phyloP scores from a whole-genome alignment of 2,113 vertebrate genomes.

The Lamprologus tigripictilis region DNA sequence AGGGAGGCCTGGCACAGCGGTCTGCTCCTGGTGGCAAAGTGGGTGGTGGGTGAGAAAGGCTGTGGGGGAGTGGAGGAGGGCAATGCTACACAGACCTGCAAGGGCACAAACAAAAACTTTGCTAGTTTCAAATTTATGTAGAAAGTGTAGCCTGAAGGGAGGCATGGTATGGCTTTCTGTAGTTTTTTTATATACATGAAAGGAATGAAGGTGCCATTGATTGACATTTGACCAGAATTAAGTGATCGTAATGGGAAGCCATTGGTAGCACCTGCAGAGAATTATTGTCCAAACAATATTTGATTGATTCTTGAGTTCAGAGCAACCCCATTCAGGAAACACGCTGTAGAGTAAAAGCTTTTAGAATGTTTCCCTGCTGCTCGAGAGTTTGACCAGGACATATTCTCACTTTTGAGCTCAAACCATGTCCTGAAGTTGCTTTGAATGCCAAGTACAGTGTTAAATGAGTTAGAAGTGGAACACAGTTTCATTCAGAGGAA shows the following conservation, averaged over 20 bases:
- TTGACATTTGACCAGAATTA: constrained; percentile 18
- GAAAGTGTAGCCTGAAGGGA: constrained; percentile 4
- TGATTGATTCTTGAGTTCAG: neutral
- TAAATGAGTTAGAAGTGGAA: neutral
- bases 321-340: neutral
- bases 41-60: neutral
- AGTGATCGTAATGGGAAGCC: neutral
- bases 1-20: constrained; percentile 63
- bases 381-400: neutral
- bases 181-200: neutral
- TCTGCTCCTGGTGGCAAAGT: constrained; percentile 31
- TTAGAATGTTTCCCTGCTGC: neutral
- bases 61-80: neutral
- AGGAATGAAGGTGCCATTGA: neutral
- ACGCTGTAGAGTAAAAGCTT: neutral
- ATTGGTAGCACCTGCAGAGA: neutral
- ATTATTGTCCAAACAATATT: neutral
- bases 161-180: neutral
- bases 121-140: constrained; percentile 13
- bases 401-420: neutral
- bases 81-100: neutral
- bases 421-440: neutral
- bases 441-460: neutral
- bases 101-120: constrained; percentile 30
- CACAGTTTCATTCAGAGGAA: neutral